These are phyloP conservation scores for Mormyrus lacerda DNA, from an alignment of 2,113 vertebrate species.

Conservation along the genomic window DNA sequence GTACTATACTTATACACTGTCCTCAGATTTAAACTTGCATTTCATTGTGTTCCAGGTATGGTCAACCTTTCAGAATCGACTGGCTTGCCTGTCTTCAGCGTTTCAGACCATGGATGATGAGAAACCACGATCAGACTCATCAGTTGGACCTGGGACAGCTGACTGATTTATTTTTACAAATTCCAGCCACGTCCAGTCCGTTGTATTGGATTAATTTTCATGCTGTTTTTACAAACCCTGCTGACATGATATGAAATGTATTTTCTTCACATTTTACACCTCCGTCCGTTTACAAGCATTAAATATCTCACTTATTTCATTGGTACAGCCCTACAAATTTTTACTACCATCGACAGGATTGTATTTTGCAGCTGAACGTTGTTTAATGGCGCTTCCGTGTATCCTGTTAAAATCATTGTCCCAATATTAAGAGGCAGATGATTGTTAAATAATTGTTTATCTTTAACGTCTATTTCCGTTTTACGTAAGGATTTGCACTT, in stretches of 20 bases:
- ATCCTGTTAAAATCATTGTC: neutral
- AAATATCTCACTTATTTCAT: neutral
- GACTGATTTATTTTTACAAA: conserved; percentile 22
- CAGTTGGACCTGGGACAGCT: neutral
- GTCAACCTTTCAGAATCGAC: conserved; percentile 18
- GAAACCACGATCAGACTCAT: neutral
- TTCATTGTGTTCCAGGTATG: conserved; percentile 23
- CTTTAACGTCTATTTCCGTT: neutral
- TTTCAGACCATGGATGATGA: conserved; percentile 20
- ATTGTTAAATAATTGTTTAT: neutral
- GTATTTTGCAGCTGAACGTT: neutral
- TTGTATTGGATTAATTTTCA: conserved; percentile 17
- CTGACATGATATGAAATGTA: neutral
- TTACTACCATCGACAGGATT: neutral
- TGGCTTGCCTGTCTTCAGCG: neutral
- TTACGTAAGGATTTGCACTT: neutral
- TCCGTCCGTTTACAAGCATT: neutral
- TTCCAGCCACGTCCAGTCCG: conserved; percentile 15
- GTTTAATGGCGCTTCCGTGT: neutral
- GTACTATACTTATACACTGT: neutral
- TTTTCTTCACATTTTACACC: neutral
- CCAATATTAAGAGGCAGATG: neutral
- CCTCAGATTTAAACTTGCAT: neutral
- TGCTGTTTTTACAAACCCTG: neutral
- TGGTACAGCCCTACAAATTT: neutral